A percentile compares a stretch with the other conserved stretches of the same genome.
Evolutionary conservation across 2,797 vertebrate species (phyloP).

Genomic region (Linurgus olivaceus): DNA sequence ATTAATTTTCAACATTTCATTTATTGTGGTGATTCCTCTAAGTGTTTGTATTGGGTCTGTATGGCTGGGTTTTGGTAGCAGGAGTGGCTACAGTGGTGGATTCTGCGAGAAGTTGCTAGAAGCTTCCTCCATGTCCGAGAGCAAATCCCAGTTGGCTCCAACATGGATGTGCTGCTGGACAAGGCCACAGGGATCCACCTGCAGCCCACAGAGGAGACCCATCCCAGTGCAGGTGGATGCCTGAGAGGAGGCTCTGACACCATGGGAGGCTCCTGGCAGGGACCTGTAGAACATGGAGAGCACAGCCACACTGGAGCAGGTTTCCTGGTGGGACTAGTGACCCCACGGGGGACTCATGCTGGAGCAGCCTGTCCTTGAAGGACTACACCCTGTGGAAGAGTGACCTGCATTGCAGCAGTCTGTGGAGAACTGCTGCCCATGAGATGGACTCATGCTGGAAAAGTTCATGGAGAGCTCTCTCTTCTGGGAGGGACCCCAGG

Average conservation of each 20-base stretch:
- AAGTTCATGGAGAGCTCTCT: background rate
- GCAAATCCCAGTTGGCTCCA: background rate
- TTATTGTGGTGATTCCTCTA: background rate
- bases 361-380: background rate
- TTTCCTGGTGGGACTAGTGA: background rate
- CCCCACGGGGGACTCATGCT: background rate
- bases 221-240: background rate
- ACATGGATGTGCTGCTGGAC: background rate
- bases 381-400: background rate
- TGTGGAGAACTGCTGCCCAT: background rate
- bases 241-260: background rate
- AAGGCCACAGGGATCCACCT: background rate
- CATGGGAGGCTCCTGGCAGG: background rate
- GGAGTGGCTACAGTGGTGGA: too few relatives aligned
- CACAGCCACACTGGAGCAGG: background rate
- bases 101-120: background rate
- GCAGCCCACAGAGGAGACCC: background rate
- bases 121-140: background rate
- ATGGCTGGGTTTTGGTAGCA: background rate
- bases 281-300: background rate
- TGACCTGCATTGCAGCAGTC: fast-evolving
- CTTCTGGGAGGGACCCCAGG: fast-evolving
- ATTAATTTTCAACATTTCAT: background rate
- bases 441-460: fast-evolving
- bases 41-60: background rate